Base-by-base conservation (phyloP, 2,113 vertebrate species). In the Romanogobio albipinnatus region DNA sequence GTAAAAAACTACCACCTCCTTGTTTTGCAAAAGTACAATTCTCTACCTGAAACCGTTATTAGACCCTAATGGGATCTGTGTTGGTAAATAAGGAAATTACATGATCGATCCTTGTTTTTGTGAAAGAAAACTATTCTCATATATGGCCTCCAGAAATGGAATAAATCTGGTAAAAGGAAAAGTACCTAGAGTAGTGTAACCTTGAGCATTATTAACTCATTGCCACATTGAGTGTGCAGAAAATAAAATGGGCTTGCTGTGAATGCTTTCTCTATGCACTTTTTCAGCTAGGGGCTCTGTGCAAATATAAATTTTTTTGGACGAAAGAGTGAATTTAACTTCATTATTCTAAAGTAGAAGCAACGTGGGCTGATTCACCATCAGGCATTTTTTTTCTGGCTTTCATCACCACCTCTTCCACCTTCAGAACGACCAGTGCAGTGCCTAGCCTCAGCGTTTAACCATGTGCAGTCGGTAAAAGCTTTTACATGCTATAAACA, bases 1-100 rank as follows among this genome's bases (percentile, higher is more conserved):
- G 92, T 93, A 91, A 91, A 93, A 81, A 92, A 85, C 79, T 15
- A 88, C 88, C 91, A 87, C 85, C 86, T 78, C 86, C 73, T 84
- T 89, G 90, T 87, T 82, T 86, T 90, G 89, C 86, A 61, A 86
- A 88, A 85, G 87, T 49, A 36, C 82, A 85, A 90, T 82, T 56
- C 64, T 56, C 87, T 84, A 36, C 86, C 84, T 79, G 66, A 66
- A 88, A 89, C 87, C 86, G 85, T 90, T 89, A 88, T 93, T 84
- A 79, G 62, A 70, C 19, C 15, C 13, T 62, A 47, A 51, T 64
- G 56, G 33, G 62, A n/a, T 36, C 45, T 68, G 56, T 68, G 26
- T 14, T 39, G 47, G 47, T 56, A 70, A 51, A 82, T 82, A 70
- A 70, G 62, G 26, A 82, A 53, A 82, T 51, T 17, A 81, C 49